Conservation (phyloP, 2,797 vertebrate species). For the Bryconaethiops microstoma region DNA sequence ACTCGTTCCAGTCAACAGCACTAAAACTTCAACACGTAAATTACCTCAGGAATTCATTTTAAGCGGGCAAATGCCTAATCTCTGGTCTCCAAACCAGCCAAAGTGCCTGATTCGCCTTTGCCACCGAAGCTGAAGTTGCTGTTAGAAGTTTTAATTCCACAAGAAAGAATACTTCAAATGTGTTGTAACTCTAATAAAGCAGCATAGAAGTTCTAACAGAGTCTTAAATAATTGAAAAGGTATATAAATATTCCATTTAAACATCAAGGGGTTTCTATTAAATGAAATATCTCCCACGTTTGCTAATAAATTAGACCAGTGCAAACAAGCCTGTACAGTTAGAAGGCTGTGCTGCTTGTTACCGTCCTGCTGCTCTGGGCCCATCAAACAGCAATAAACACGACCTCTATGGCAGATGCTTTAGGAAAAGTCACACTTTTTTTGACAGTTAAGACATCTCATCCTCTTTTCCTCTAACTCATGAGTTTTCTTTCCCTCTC, state of each 20-base stretch:
- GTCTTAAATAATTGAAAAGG: background rate
- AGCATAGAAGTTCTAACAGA: background rate
- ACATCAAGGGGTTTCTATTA: constrained; percentile 4
- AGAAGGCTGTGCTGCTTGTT: background rate
- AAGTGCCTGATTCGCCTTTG: constrained; percentile 4
- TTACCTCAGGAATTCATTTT: constrained; percentile 50
- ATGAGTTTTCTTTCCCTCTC: constrained; percentile 33
- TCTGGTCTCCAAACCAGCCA: constrained; percentile 14
- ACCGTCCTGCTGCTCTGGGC: background rate
- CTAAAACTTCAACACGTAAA: constrained; percentile 68
- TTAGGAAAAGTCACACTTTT: constrained; percentile 40
- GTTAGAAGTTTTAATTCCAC: constrained; percentile 7
- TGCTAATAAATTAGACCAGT: background rate
- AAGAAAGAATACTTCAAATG: background rate
- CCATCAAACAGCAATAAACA: background rate
- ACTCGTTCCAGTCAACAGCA: constrained; percentile 59
- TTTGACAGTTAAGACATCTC: constrained; percentile 22
- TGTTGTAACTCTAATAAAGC: background rate
- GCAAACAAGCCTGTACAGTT: background rate
- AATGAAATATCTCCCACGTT: background rate
- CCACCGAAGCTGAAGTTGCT: background rate
- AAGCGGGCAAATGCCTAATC: constrained; percentile 20
- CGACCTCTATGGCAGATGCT: constrained; percentile 27
- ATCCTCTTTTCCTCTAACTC: constrained; percentile 44
- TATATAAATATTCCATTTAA: background rate